Evolutionary conservation across 2,797 vertebrate genomes (phyloP).

Genomic region (Falco biarmicus): DNA sequence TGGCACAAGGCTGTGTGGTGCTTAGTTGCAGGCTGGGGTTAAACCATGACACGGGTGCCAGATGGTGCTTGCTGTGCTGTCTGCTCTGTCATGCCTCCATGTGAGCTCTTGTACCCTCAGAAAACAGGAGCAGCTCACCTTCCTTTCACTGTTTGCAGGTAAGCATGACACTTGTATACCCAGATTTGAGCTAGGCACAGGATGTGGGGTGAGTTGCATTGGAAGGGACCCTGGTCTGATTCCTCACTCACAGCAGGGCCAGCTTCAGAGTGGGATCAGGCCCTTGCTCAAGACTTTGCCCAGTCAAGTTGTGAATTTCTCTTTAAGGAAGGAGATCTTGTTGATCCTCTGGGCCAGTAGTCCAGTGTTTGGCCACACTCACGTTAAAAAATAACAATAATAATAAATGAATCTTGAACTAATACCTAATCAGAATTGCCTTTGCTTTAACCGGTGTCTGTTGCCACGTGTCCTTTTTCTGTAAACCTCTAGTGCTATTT

Average conservation of each 20-base stretch:
- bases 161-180: fast-evolving
- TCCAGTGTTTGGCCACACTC: neutral
- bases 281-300: neutral
- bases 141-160: fast-evolving
- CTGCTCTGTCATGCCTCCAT: neutral
- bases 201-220: neutral
- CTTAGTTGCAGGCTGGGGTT: no score
- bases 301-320: neutral
- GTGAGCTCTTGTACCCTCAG: neutral
- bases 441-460: neutral
- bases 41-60: no score
- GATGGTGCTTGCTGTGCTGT: neutral
- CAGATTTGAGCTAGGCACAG: fast-evolving
- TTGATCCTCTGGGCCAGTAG: neutral
- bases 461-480: neutral
- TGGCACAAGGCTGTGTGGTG: no score
- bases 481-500: neutral
- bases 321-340: fast-evolving
- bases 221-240: neutral
- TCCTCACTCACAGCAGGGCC: neutral
- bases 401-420: neutral
- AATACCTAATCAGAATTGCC: no score
- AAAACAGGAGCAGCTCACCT: neutral
- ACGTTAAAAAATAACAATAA: neutral
- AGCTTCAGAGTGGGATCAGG: neutral